These are phyloP conservation scores for Zaprionus kolodkinae DNA, from an alignment of 1,140 invertebrate species.

Conservation along the genomic window DNA sequence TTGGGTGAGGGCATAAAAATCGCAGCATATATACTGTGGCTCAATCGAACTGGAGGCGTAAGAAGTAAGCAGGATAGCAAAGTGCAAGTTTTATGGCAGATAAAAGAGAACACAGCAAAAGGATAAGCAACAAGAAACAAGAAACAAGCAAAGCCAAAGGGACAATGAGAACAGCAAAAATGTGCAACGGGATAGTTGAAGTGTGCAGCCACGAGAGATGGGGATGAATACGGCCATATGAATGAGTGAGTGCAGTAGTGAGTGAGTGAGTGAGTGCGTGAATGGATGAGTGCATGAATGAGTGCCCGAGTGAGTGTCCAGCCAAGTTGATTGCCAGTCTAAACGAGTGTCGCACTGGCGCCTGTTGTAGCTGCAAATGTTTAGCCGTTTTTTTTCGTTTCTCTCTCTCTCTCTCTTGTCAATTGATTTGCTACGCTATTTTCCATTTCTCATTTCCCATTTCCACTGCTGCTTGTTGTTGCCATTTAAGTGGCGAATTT, in stretches of 20 bases:
- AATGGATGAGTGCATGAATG: conserved; percentile 28
- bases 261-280: conserved; percentile 26
- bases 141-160: background rate
- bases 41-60: conserved; percentile 9
- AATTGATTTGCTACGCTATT: conserved; percentile 73
- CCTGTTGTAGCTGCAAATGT: conserved; percentile 61
- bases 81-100: conserved; percentile 46
- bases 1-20: conserved; percentile 18
- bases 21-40: conserved; percentile 25
- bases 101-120: conserved; percentile 36
- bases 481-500: conserved; percentile 24
- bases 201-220: background rate
- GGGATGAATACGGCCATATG: conserved; percentile 11
- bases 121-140: conserved; percentile 17
- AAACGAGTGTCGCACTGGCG: conserved; percentile 33
- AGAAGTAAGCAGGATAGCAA: conserved; percentile 24
- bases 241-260: conserved; percentile 27
- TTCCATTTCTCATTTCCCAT: conserved; percentile 14
- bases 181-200: conserved; percentile 3
- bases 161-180: conserved; percentile 18
- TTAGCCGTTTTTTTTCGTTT: conserved; percentile 50
- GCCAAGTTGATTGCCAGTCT: conserved; percentile 39
- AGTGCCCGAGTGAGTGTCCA: conserved; percentile 25
- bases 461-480: background rate
- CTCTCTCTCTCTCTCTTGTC: conserved; percentile 58